Base-by-base conservation (phyloP, 2,888 invertebrate genomes). In the Drosophila anomelani region DNA sequence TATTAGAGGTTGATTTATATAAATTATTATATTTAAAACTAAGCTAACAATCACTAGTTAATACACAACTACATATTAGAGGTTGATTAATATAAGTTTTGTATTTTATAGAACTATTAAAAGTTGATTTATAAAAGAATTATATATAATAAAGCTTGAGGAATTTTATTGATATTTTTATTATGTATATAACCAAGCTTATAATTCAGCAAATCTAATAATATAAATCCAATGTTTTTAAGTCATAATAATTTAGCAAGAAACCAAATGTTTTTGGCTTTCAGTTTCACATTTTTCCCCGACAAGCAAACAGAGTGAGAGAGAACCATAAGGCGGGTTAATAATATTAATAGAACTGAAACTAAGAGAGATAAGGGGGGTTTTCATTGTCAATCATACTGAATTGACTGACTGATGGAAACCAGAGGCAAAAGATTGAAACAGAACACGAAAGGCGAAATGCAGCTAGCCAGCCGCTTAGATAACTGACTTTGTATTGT, bases 321-420 rank as follows among this genome's bases (percentile, higher is more conserved):
- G 10, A 15, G 17, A 36, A 23, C 29, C 17, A 41, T 51, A 49
- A 2, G 17, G 17, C 17, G 36, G 13, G 4, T 4, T 46, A 20
- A 39, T 23, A 66, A 60, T 51, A 51, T 20, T 34, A 51, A 49
- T 32, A 39, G 6, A 9, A 20, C 12, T 4, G 12, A 39, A 38
- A 34, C 1, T 13, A 23, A 26, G 2, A 17, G 3, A 34, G 54
- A 54, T 55, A 63, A 55, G 47, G 6, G 13, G 41, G 56, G 3
- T 64, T 64, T 64, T 41, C 20, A 20, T n/a, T 68, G 67, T 68
- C 67, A 64, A 56, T 68, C 67, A 61, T 12, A 23, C 34, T 32
- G 41, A 15, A 26, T n/a, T 23, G 20, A 12, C 32, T 39, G 46
- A 54, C 34, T 46, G 66, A 62, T 34, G 12, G 34, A 54, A 46